phyloP scores from a whole-genome alignment of 1,140 invertebrate genomes.

The Tribolium castaneum region DNA sequence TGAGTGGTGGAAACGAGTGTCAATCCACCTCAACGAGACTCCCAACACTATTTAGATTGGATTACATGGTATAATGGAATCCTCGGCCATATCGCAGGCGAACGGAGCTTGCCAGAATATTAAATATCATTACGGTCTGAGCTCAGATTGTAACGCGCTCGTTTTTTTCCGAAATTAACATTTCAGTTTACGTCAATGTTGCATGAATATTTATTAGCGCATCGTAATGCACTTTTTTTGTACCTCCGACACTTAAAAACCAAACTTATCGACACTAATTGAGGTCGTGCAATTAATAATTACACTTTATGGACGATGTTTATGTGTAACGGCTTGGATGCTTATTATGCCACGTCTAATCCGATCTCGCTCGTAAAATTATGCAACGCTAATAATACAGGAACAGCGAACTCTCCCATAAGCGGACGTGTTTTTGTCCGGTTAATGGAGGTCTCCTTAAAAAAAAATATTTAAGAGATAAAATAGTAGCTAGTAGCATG shows the following conservation, averaged over 20 bases:
- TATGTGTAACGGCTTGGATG: not conserved
- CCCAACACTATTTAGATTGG: slow-evolving; percentile 51
- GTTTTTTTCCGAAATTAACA: too few relatives aligned
- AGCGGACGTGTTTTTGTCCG: too few relatives aligned
- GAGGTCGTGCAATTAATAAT: not conserved
- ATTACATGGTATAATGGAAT: slow-evolving; percentile 49
- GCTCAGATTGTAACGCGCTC: not conserved
- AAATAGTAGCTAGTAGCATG: too few relatives aligned
- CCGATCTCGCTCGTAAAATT: not conserved
- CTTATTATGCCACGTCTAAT: not conserved
- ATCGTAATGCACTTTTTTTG: too few relatives aligned
- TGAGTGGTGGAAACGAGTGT: slow-evolving; percentile 38
- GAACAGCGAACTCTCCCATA: too few relatives aligned
- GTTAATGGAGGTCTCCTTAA: too few relatives aligned
- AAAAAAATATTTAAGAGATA: too few relatives aligned
- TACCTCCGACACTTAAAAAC: too few relatives aligned
- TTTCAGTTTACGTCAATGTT: too few relatives aligned
- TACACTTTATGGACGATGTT: not conserved
- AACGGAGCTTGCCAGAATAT: slow-evolving; percentile 22
- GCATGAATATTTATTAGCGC: not conserved
- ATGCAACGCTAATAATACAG: not conserved
- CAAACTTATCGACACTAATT: too few relatives aligned
- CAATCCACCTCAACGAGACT: slow-evolving; percentile 49
- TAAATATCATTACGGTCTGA: slow-evolving; percentile 36
- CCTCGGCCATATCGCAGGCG: slow-evolving; percentile 26